These are phyloP conservation scores for Cydia pomonella DNA, from an alignment of 1,140 invertebrate species.

Conservation along the genomic window DNA sequence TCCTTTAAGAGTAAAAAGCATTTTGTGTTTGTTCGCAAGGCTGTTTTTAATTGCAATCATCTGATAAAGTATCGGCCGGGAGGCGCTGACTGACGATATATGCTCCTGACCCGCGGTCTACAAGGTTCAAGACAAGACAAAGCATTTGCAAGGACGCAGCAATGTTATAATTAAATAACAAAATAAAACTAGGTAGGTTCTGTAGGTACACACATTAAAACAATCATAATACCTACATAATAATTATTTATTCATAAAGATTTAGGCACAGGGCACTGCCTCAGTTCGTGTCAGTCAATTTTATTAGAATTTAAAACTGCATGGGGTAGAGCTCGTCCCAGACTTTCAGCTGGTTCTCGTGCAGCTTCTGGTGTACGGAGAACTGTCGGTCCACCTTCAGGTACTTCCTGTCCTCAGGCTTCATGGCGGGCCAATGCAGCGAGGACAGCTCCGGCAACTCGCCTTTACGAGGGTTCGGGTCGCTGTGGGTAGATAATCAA, in stretches of 20 bases:
- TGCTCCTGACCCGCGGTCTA: no score
- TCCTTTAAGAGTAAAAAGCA: no score
- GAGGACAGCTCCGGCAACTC: conserved; percentile 43
- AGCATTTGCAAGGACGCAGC: no score
- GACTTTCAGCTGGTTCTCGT: conserved; percentile 50
- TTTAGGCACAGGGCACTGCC: not conserved
- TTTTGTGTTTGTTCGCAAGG: no score
- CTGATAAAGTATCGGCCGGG: no score
- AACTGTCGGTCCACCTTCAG: conserved; percentile 46
- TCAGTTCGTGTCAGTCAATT: not conserved
- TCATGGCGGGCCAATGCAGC: conserved; percentile 52
- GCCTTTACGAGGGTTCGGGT: conserved; percentile 49
- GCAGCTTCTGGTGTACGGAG: conserved; percentile 44
- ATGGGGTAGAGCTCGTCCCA: conserved; percentile 62
- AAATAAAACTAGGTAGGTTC: no score
- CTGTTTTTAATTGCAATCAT: no score
- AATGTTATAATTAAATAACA: no score
- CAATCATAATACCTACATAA: not conserved
- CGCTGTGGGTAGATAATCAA: conserved; percentile 42
- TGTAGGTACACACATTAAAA: not conserved
- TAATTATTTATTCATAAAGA: not conserved
- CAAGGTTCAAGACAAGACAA: no score
- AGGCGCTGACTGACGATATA: no score
- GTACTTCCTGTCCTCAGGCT: conserved; percentile 47
- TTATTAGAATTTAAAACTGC: conserved; percentile 39